Percentiles rank a stretch among this genome's conserved stretches.
Evolutionary conservation across 1,140 invertebrate genomes (phyloP).

Genomic region (Dinoponera quadriceps): DNA sequence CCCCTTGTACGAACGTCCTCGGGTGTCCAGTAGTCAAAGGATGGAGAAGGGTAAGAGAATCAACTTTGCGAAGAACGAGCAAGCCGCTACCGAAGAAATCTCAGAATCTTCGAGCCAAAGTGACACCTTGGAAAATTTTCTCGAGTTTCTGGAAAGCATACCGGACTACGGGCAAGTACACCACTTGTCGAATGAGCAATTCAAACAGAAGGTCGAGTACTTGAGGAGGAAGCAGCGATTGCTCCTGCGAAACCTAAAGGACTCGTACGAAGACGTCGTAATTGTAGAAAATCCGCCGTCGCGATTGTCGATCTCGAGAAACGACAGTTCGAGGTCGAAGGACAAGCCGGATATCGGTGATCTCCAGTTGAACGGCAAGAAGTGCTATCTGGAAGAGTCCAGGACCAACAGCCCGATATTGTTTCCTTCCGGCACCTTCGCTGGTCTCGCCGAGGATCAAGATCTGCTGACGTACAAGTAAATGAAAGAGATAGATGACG

Average conservation of each 20-base stretch:
- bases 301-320: constrained; percentile 33
- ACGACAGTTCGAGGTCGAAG: constrained; percentile 12
- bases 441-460: constrained; percentile 80
- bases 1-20: constrained; percentile 87
- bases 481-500: neutral
- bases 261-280: constrained; percentile 81
- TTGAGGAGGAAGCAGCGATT: constrained; percentile 88
- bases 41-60: constrained; percentile 69
- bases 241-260: constrained; percentile 86
- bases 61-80: constrained; percentile 63
- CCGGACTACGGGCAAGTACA: constrained; percentile 90
- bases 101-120: constrained; percentile 58
- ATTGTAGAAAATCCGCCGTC: constrained; percentile 64
- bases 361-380: constrained; percentile 80
- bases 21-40: constrained; percentile 75
- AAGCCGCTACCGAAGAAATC: constrained; percentile 29
- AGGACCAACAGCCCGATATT: constrained; percentile 77
- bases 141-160: constrained; percentile 89
- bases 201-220: constrained; percentile 88
- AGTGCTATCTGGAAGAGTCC: constrained; percentile 80
- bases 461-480: constrained; percentile 80
- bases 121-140: constrained; percentile 85
- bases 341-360: constrained; percentile 52
- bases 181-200: constrained; percentile 89
- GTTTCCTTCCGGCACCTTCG: constrained; percentile 76